Evolutionary conservation across 2,888 invertebrate genomes (phyloP), one percentile per base, ranked within the genome.

Genomic region (Dryobotodes eremita): DNA sequence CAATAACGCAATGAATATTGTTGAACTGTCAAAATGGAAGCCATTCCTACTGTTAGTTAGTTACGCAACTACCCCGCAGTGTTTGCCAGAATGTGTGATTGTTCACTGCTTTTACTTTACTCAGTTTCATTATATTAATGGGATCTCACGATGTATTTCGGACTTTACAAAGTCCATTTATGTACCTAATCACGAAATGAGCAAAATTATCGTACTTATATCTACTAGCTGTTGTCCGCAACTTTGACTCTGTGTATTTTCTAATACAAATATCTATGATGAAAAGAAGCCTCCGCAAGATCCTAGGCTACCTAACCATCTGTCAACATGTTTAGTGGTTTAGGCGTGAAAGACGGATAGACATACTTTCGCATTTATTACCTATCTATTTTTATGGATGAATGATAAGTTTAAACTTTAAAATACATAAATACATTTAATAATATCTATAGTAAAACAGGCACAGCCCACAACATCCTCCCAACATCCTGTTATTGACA

Each of bases 401-500:
- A 46, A 66, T 20, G 6, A 26, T 13, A 48, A 68, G 4, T 26
- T 20, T 26, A 20, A 15, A n/a, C 10, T 53, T 20, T 15, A 59
- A 66, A 61, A 31, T 31, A 69, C 17, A 7, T 48, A 20, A 7
- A 64, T 46, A 5, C 3, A 31, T 17, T 1, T 17, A 55, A 50
- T 42, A 75, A 53, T 79, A 76, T 55, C 46, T 48, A 17, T 66
- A 7, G 23, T 55, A 13, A 46, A 55, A 11, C 59, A n/a, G 26
- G 2, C 17, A 31, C 79, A 36, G 17, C 72, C 87, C 71, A 86
- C 84, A n/a, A 68, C 77, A 77, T 84, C 87, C 69, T 73, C 50
- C 26, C 17, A 11, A 7, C 26, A 72, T 87, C 87, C 87, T 87
- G 87, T 89, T 81, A 79, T 85, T 87, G 75, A 71, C 36, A 76